Base-by-base conservation (phyloP, 2,888 invertebrate genomes). In the Acronicta psi region DNA sequence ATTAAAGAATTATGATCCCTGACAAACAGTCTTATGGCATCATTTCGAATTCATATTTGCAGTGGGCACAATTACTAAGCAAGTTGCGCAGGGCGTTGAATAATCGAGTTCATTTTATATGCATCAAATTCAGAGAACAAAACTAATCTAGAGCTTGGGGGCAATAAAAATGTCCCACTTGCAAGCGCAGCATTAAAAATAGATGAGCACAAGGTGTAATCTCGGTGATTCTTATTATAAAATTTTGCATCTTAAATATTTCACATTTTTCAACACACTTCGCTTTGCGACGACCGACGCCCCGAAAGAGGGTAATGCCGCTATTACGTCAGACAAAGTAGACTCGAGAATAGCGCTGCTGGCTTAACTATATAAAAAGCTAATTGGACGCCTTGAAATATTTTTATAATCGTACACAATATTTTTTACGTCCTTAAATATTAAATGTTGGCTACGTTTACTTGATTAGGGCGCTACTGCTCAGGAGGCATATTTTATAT, bases 61-160 rank as follows among this genome's bases (percentile, higher is more conserved):
- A 67, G 56, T 68, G 59, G 59, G 85, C 86, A 86, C 69, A 69
- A 85, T 34, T 85, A 75, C 75, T 79, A 85, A 82, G 82, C 86
- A 84, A 89, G 85, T 86, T 81, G 83, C 75, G 81, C 73, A 82
- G 89, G 89, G 90, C 78, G 89, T 82, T 89, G 91, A 92, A 90
- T 92, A 91, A 93, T 92, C 87, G 90, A 87, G 86, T 89, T 93
- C 93, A 93, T 94, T 93, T 84, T 89, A 88, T 91, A 94, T 94
- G 93, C 93, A 93, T 93, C 93, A 93, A 92, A 93, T 90, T 91
- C 89, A 86, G 88, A 89, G 89, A 92, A 94, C 93, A 93, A 93
- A 93, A 92, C 93, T 93, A 93, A 94, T 94, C 92, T 91, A 87
- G 84, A 87, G 88, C 90, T 83, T 82, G 80, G 86, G 81, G 89